Evolutionary conservation across 2,888 invertebrate species (phyloP), one percentile per base, ranked within the genome.

Genomic region (Clusia tigrina): DNA sequence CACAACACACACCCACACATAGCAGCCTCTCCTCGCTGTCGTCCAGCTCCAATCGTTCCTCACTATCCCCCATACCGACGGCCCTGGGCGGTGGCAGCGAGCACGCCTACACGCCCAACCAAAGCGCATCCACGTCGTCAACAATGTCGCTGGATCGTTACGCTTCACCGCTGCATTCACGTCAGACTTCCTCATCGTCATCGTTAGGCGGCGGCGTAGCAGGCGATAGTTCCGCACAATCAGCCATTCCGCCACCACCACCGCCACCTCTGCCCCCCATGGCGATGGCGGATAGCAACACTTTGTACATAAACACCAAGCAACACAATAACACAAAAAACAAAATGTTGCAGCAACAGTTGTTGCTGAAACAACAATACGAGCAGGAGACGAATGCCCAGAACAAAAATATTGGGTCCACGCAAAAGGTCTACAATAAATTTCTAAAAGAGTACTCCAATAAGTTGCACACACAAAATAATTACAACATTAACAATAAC

Each of bases 351-450:
- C 68, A 65, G 62, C 68, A 63, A 54, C 60, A 60, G 18, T 18
- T 37, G 22, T 24, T 60, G 24, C 32, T 6, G 62, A 71, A 66
- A 63, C 72, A 77, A 65, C 78, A 78, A 69, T 81, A 80, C 71
- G 81, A 82, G 72, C 80, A 81, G 70, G 80, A 82, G 70, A 79
- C 80, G 80, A 83, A 81, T 71, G 76, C 74, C 64, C 80, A 81
- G 67, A 82, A 82, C 69, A 79, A 81, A 70, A 73, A 74, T 69
- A 26, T 6, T 17, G n/a, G 3, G 12, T 3, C 42, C 9, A n/a
- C 9, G 12, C 37, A 70, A 74, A 77, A 76, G 72, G 77, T 78
- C 68, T 81, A 81, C 72, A 81, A 77, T 74, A 81, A 82, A 67
- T 77, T 81, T 69, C 71, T 81, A 65, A 81, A 82, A 74, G 79